Evolutionary conservation across 2,888 invertebrate species (phyloP).

Genomic region (Baccha elongata): DNA sequence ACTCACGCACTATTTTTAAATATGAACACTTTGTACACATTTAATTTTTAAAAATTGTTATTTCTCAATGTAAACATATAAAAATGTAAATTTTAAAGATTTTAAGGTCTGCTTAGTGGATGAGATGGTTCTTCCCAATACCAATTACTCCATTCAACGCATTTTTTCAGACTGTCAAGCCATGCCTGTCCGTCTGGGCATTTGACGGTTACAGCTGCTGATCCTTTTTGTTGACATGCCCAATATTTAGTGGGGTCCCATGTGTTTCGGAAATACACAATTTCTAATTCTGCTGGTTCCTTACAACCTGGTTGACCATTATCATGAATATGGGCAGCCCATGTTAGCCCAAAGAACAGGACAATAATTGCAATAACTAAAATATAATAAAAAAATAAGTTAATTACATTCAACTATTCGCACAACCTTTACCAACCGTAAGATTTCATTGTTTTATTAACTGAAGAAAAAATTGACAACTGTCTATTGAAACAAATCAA

Average conservation of each 20-base stretch:
- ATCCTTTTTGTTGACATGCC: constrained; percentile 76
- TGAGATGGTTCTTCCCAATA: constrained; percentile 76
- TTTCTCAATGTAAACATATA: neutral
- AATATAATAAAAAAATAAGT: neutral
- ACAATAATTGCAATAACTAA: constrained; percentile 5
- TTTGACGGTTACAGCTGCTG: constrained; percentile 74
- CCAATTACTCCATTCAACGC: constrained; percentile 78
- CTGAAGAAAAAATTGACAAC: neutral
- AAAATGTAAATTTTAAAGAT: neutral
- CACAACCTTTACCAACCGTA: neutral
- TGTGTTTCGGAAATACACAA: constrained; percentile 75
- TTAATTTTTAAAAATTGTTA: too few species aligned
- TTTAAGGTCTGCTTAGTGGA: constrained; percentile 75
- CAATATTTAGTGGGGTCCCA: constrained; percentile 79
- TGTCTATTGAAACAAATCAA: neutral
- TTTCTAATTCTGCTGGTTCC: constrained; percentile 75
- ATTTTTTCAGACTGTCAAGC: constrained; percentile 77
- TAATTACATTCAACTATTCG: neutral
- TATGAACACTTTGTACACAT: neutral
- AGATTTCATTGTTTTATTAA: neutral
- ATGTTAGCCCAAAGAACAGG: constrained; percentile 4
- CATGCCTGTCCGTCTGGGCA: constrained; percentile 75
- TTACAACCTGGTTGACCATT: constrained; percentile 78
- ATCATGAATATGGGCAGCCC: constrained; percentile 45
- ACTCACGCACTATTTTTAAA: too few species aligned